Evolutionary conservation across 2,113 vertebrate species (phyloP), one percentile per base, ranked within the genome.

Genomic region (Saccopteryx leptura): DNA sequence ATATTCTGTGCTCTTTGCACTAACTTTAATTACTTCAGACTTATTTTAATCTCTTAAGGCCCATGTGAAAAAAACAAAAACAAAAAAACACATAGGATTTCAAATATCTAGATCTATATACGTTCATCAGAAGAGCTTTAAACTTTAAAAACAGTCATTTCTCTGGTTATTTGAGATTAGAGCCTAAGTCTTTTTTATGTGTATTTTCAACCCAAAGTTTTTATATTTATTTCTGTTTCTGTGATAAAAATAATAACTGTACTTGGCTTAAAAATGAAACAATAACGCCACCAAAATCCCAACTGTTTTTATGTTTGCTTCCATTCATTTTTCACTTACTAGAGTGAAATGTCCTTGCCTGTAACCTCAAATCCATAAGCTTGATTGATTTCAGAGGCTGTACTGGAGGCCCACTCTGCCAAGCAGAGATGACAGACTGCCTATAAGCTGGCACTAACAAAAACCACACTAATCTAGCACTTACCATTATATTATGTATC

Each of bases 121-220:
- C 11, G 46, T 80, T 95, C 90, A 85, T 81, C 56, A 88, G 66
- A 95, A 95, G n/a, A 54, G n/a, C 71, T 93, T 94, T 87, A 87
- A 76, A 96, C 68, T 87, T 79, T 84, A 69, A 95, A 68, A 88
- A 78, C 14, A 90, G 48, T 28, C 69, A 23, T 61, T 61, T 48
- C 23, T 85, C 90, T 97, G 72, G n/a, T 52, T 90, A 90, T 86
- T 94, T 78, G 69, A 95, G 56, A 95, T 95, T 88, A 94, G 80
- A 75, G 5, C n/a, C 87, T 76, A 84, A 90, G 80, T 80, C 39
- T 94, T 93, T 91, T 91, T 86, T 50, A 86, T 76, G 28, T 60
- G 28, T 63, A 72, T 82, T 93, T 95, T 96, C 61, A 93, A 91
- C 58, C 9, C 54, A 39, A 92, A 88, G 31, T 52, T 80, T 66